phyloP scores from a whole-genome alignment of 2,797 vertebrate species.

The Propithecus deckenii region DNA sequence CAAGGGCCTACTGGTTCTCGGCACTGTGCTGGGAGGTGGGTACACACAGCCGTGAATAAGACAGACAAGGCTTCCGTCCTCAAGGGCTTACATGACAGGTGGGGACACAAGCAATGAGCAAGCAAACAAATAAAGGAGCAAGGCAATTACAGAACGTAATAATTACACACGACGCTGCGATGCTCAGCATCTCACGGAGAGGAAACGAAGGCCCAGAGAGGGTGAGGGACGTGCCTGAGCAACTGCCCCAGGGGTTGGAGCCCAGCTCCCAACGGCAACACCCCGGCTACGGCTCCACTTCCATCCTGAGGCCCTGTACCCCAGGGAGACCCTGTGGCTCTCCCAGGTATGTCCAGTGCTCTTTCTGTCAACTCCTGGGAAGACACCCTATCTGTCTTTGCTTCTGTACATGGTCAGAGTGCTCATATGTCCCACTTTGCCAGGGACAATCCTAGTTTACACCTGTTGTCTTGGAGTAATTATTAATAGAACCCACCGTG shows the following conservation, averaged over 20 bases:
- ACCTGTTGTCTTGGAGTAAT: not conserved
- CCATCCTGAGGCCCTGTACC: not conserved
- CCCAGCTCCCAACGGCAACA: not conserved
- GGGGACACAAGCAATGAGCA: not conserved
- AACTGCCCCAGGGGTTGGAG: not conserved
- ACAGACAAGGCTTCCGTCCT: not conserved
- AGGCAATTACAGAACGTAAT: not conserved
- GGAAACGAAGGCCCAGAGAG: not conserved
- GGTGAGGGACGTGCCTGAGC: not conserved
- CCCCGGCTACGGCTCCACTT: not conserved
- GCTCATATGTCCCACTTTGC: not conserved
- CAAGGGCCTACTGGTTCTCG: not conserved
- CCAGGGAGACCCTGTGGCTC: not conserved
- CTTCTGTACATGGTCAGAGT: too few relatives aligned
- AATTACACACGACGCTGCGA: not conserved
- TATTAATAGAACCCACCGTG: not conserved
- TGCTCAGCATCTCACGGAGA: not conserved
- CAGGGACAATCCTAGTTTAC: not conserved
- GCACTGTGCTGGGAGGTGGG: not conserved
- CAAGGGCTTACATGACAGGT: not conserved
- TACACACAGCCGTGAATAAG: not conserved
- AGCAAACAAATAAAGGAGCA: constrained; percentile 25
- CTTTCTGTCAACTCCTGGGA: not conserved
- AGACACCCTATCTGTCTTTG: not conserved
- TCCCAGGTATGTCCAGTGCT: not conserved